Percentiles rank a stretch among this genome's conserved stretches.
Evolutionary conservation across 1,140 invertebrate species (phyloP).

Genomic region (Camponotus vicinus): DNA sequence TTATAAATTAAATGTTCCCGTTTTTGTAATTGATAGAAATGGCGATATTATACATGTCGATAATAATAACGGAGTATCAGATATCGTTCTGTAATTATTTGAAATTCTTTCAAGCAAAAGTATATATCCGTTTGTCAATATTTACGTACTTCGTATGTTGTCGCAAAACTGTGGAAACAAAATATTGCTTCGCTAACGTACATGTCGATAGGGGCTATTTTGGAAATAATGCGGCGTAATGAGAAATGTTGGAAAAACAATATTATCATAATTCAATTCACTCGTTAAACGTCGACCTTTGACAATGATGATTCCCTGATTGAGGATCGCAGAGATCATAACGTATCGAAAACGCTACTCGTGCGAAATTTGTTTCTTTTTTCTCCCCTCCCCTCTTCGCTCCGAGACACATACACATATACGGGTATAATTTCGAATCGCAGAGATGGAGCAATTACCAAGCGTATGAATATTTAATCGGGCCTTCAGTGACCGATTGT

Average conservation of each 20-base stretch:
- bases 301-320: neutral
- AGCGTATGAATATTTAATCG: constrained; percentile 59
- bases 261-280: constrained; percentile 22
- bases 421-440: constrained; percentile 33
- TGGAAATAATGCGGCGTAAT: constrained; percentile 7
- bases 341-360: neutral
- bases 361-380: neutral
- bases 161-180: constrained; percentile 31
- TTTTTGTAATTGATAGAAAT: too few relatives aligned
- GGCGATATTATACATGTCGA: too few relatives aligned
- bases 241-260: constrained; percentile 21
- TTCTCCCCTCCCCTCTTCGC: neutral
- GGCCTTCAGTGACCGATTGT: constrained; percentile 39
- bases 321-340: neutral
- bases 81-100: constrained; percentile 2
- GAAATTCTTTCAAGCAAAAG: neutral
- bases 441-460: constrained; percentile 46
- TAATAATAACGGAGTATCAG: neutral
- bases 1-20: neutral
- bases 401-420: neutral
- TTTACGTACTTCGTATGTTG: constrained; percentile 20
- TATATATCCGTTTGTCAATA: constrained; percentile 9
- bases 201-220: neutral
- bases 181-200: neutral
- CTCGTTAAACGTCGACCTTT: constrained; percentile 19